Evolutionary conservation across 1,140 invertebrate genomes (phyloP), one percentile per base, ranked within the genome.

Genomic region (Helicoverpa zea): DNA sequence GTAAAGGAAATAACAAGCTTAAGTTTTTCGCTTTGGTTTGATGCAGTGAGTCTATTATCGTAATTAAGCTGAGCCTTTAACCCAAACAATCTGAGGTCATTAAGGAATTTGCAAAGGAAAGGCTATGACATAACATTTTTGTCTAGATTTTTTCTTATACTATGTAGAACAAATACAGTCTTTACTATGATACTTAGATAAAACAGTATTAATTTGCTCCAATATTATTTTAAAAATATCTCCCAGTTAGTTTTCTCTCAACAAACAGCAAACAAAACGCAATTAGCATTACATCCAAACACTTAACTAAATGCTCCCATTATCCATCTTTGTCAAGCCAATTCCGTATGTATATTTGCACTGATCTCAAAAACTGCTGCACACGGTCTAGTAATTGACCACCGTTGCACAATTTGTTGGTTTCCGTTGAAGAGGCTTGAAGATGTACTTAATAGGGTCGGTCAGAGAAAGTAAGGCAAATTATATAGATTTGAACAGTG

Each of bases 331-430:
- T 54, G 75, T 49, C 29, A 12, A 77, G 59, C 52, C 61, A 54
- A 43, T 77, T 16, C 35, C 54, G 47, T 64, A 29, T 54, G 59
- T 77, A 30, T 77, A 63, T 64, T 66, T 64, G 70, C 52, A 43
- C 56, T 77, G 75, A 77, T 77, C 75, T 77, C 75, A 29, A 66
- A 49, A 77, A 77, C 47, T 52, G 64, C 59, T 64, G 49, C 47
- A 35, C 23, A 52, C 59, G 54, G 52, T 54, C 13, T 4, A 2
- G 23, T 77, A 77, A 77, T 77, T 77, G 75, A 66, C 66, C 75
- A 77, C 16, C 56, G 73, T 75, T 75, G 73, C 12, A 35, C 35
- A 61, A 61, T 47, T 63, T 76, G 59, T 56, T 77, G 61, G 49
- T 58, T 75, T 59, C 61, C 75, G n/a, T 23, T 35, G 51, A 66